Percentiles rank a stretch among this genome's conserved stretches.
phyloP scores from a whole-genome alignment of 2,113 vertebrate species.

The Potamarius usumacintae region DNA sequence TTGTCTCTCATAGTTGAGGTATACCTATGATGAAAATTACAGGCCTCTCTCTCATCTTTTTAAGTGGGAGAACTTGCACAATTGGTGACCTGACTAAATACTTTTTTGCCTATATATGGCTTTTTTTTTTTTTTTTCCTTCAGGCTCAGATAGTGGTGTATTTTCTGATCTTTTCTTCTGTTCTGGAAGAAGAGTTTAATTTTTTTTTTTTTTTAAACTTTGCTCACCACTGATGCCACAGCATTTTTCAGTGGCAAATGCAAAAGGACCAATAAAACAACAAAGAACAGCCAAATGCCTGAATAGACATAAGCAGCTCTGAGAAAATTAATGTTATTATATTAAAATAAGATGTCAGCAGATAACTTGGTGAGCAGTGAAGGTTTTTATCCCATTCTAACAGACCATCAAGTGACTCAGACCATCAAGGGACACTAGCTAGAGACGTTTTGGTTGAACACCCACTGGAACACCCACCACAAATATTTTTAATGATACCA shows the following conservation, averaged over 20 bases:
- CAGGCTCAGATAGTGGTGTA: not conserved
- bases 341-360: conserved; percentile 36
- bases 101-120: too few relatives aligned
- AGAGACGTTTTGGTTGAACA: conserved; percentile 7
- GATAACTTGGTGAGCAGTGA: not conserved
- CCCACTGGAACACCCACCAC: conserved; percentile 10
- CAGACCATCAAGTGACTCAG: conserved; percentile 31
- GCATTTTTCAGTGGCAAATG: not conserved
- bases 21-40: too few relatives aligned
- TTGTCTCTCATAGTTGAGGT: too few relatives aligned
- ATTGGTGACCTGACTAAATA: too few relatives aligned
- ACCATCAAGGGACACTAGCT: not conserved
- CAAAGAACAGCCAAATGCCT: conserved; percentile 14
- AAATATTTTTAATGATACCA: conserved; percentile 22
- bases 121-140: not conserved
- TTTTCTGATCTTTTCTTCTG: conserved; percentile 3
- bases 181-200: conserved; percentile 22
- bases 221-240: not conserved
- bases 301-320: conserved; percentile 26
- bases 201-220: conserved; percentile 14
- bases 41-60: too few relatives aligned
- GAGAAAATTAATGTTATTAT: conserved; percentile 34
- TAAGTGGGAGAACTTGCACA: too few relatives aligned
- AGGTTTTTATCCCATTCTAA: conserved; percentile 14
- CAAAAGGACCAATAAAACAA: not conserved